phyloP scores from a whole-genome alignment of 1,140 invertebrate species.

The Lordiphosa mommai region DNA sequence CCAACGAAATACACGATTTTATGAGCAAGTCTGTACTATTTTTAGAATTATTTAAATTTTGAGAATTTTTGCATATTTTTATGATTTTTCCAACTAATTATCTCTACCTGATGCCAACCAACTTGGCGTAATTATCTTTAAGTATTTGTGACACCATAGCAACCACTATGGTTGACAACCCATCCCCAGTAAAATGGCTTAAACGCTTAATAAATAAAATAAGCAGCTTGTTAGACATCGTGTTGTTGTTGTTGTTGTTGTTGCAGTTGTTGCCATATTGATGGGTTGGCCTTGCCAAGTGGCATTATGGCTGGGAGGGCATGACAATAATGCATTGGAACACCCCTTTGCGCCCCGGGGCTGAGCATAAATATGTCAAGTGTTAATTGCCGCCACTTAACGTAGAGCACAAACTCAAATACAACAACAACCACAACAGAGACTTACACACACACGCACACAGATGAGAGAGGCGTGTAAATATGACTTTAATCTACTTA shows the following conservation, averaged over 20 bases:
- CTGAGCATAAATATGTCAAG: constrained; percentile 75
- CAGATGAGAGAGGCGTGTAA: constrained; percentile 48
- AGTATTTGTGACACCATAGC: constrained; percentile 46
- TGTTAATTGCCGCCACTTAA: constrained; percentile 77
- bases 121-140: constrained; percentile 53
- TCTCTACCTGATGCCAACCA: not conserved
- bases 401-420: constrained; percentile 71
- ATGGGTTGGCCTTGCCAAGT: constrained; percentile 57
- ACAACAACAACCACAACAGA: constrained; percentile 33
- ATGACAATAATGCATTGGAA: constrained; percentile 48
- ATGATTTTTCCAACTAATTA: not conserved
- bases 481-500: constrained; percentile 78
- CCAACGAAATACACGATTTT: too few species aligned
- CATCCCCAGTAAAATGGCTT: constrained; percentile 36
- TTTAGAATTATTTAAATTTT: not conserved
- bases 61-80: not conserved
- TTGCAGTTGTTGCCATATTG: constrained; percentile 46
- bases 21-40: too few species aligned
- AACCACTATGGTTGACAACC: constrained; percentile 18
- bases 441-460: constrained; percentile 9
- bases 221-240: constrained; percentile 62
- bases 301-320: constrained; percentile 22
- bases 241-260: constrained; percentile 11
- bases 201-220: constrained; percentile 70
- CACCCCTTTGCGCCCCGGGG: constrained; percentile 48